Evolutionary conservation across 1,140 invertebrate species (phyloP), one percentile per base, ranked within the genome.

Genomic region (Panagrolaimus sp.): DNA sequence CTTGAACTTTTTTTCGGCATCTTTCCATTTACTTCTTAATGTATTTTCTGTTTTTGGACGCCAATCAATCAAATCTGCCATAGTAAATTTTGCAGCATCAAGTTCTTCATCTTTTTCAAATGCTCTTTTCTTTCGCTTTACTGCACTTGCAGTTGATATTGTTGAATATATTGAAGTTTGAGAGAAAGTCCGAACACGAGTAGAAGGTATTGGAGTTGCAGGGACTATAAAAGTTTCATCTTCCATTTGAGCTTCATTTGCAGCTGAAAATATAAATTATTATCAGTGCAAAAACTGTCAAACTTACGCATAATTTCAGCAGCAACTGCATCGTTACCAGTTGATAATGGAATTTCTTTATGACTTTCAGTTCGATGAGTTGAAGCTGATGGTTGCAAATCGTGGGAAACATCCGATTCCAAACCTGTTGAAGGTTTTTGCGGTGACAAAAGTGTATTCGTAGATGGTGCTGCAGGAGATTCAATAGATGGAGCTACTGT

Each of bases 51-150:
- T 78, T 45, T 58, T 45, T 24, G 74, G 74, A 12, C 52, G 45
- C 74, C 74, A 76, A n/a, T 58, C 48, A 43, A 72, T 68, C 15
- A 76, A 45, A 68, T 76, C 74, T n/a, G 75, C 55, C 74, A 76
- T 78, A 24, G 65, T 76, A 62, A 76, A 76, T 15, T 24, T 74
- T 46, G 73, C 78, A 6, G 68, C 65, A 43, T 76, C 67, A 8
- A 78, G 46, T 44, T 72, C 47, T 43, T 68, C 45, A 43, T 64
- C 71, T 26, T 73, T 32, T 17, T 69, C 17, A 21, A 55, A 65
- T 43, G 26, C 64, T 43, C 67, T 0, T 24, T 28, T 21, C 8
- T 58, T 21, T 12, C 52, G 52, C 17, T 58, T 58, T 24, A 28
- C 10, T 12, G 52, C 52, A 12, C 10, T 26, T 58, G 52, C 52